A percentile compares a stretch with the other conserved stretches of the same genome.
Conservation (phyloP, 2,113 vertebrate genomes). For the Periophthalmus modestus region DNA sequence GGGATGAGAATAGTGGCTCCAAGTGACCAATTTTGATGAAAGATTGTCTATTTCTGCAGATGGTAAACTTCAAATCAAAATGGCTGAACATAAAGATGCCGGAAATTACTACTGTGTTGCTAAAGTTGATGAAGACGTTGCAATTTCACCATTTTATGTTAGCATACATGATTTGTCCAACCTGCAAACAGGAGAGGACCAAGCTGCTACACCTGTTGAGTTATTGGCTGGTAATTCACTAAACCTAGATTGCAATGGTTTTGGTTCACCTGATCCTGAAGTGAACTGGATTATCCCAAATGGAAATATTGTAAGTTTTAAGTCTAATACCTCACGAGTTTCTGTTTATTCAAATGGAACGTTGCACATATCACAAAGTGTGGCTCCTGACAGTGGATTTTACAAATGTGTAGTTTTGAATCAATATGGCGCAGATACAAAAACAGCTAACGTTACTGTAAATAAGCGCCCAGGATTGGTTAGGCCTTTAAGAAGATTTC, state of each 20-base stretch:
- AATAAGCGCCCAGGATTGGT: constrained; percentile 59
- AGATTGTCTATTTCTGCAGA: constrained; percentile 76
- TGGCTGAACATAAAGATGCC: constrained; percentile 71
- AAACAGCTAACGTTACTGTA: constrained; percentile 75
- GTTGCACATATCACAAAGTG: constrained; percentile 76
- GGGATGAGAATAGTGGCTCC: constrained; percentile 79
- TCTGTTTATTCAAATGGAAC: constrained; percentile 78
- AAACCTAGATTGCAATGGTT: constrained; percentile 74
- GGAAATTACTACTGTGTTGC: constrained; percentile 86
- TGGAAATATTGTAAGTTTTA: constrained; percentile 61
- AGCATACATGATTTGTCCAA: constrained; percentile 74
- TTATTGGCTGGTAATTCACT: constrained; percentile 73
- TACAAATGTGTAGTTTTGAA: constrained; percentile 90
- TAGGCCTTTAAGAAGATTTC: constrained; percentile 67
- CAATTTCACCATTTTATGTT: constrained; percentile 73
- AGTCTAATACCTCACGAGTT: constrained; percentile 72
- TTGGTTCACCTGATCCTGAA: constrained; percentile 82
- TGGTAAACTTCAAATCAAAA: constrained; percentile 77
- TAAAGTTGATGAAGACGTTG: constrained; percentile 74
- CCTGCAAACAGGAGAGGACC: constrained; percentile 60
- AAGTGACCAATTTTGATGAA: constrained; percentile 52
- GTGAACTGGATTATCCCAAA: constrained; percentile 87
- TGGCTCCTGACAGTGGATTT: constrained; percentile 78
- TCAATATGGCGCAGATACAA: constrained; percentile 79
- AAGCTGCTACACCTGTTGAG: constrained; percentile 40